Evolutionary conservation across 2,797 vertebrate species (phyloP).

Genomic region (Sebastes taczanowskii): DNA sequence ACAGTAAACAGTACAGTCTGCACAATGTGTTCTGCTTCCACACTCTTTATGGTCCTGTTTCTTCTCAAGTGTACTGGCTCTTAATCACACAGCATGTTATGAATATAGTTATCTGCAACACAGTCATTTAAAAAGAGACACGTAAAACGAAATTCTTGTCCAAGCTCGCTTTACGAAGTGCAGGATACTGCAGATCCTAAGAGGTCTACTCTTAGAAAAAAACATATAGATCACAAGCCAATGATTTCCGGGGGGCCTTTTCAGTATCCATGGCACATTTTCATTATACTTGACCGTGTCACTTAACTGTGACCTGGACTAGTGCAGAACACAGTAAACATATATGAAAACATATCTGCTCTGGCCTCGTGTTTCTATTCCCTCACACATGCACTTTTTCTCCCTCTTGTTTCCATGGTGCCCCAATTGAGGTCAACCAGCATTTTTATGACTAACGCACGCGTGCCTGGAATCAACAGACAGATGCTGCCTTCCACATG

Average conservation of each 20-base stretch:
- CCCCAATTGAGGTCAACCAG: conserved; percentile 73
- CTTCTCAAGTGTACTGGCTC: neutral
- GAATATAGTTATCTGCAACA: neutral
- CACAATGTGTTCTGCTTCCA: neutral
- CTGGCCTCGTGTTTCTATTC: neutral
- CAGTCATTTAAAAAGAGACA: neutral
- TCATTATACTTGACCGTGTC: neutral
- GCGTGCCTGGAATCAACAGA: conserved; percentile 69
- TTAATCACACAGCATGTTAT: neutral
- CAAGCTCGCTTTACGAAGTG: neutral
- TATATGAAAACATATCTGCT: neutral
- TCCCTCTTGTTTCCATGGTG: conserved; percentile 71
- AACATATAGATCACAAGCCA: neutral
- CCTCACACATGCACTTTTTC: neutral
- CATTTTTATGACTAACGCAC: conserved; percentile 62
- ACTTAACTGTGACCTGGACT: neutral
- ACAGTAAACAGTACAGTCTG: neutral
- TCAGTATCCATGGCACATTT: neutral
- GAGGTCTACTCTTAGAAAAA: neutral
- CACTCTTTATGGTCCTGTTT: neutral
- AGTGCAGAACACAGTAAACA: neutral
- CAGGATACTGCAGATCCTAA: neutral
- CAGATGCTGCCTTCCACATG: conserved; percentile 57
- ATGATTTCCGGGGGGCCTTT: neutral
- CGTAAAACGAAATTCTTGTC: neutral